These are phyloP conservation scores for Triplophysa yarkandensis DNA, from an alignment of 2,797 vertebrate genomes.

Conservation along the genomic window DNA sequence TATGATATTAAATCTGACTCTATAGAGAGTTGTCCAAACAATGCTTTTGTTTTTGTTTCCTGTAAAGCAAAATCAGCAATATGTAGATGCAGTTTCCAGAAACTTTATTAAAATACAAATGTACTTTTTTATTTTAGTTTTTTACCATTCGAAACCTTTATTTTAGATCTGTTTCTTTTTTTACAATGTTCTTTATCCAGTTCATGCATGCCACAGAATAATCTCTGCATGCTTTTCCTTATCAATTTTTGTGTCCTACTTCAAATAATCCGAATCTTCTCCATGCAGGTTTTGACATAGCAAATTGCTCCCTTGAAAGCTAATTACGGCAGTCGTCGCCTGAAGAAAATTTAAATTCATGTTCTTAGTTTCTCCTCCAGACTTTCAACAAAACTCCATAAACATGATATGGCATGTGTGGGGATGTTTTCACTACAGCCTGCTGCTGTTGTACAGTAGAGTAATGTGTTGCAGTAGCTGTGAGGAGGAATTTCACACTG, in stretches of 20 bases:
- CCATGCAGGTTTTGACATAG: conserved; percentile 69
- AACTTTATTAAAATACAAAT: too few species aligned
- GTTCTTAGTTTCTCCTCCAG: conserved; percentile 50
- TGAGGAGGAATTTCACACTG: conserved; percentile 54
- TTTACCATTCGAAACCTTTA: too few species aligned
- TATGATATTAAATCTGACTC: too few species aligned
- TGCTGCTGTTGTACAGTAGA: conserved; percentile 7
- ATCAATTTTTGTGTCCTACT: conserved; percentile 22
- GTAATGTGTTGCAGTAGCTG: conserved; percentile 38
- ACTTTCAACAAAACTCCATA: conserved; percentile 61
- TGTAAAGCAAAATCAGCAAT: too few species aligned
- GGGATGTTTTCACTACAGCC: conserved; percentile 18
- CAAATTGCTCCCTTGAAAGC: conserved; percentile 52
- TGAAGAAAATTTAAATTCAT: conserved; percentile 60
- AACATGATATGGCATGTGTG: conserved; percentile 65
- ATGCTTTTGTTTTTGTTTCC: background rate
- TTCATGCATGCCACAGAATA: background rate
- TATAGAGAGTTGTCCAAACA: too few species aligned
- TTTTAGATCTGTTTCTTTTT: too few species aligned
- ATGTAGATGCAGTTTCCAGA: too few species aligned
- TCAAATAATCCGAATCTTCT: conserved; percentile 52
- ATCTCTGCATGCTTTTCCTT: background rate
- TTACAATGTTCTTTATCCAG: background rate
- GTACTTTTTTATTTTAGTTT: too few species aligned
- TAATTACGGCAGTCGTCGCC: conserved; percentile 56